Base-by-base conservation (phyloP, 2,888 invertebrate genomes). In the Metalampra italica region DNA sequence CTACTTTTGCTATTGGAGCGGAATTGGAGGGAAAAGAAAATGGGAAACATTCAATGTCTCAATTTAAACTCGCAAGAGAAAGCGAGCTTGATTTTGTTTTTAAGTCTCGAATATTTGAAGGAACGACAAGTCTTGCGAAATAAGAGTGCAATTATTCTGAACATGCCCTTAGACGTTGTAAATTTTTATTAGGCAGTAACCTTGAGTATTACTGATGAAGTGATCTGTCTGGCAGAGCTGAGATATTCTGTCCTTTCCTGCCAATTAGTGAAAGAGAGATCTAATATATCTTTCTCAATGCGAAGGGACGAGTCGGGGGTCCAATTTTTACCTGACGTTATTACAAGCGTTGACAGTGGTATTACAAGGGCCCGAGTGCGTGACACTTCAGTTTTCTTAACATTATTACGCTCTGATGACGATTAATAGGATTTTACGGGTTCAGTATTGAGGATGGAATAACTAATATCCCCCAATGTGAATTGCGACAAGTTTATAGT, bases 271-370 rank as follows among this genome's bases (percentile, higher is more conserved):
- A 77, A 70, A 76, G 80, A 80, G 83, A 82, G 71, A 68, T 67
- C 70, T 65, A 72, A 79, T 78, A 75, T 72, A 56, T 60, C 76
- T 60, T 65, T 73, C 68, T 71, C 75, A 64, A 57, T 62, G 57
- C 56, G 56, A 66, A 68, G 76, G 80, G 81, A 75, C 76, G 74
- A 75, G 68, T 74, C 80, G 60, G 70, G 73, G 70, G 71, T 71
- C 71, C 71, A 78, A 81, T 82, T 87, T 87, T 85, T 88, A 87
- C 87, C 87, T 87, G 88, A 78, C 73, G 76, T 81, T 79, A 82
- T 81, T 78, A 76, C 77, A 62, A 69, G 68, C 75, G 82, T 75
- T 80, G 84, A 83, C 82, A 81, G 76, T 77, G 71, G 76, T 71
- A 75, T 82, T 79, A 82, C 76, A 74, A 73, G 76, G 80, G 76